These are phyloP conservation scores for Metellina segmentata DNA, from an alignment of 2,888 invertebrate species.

Conservation along the genomic window DNA sequence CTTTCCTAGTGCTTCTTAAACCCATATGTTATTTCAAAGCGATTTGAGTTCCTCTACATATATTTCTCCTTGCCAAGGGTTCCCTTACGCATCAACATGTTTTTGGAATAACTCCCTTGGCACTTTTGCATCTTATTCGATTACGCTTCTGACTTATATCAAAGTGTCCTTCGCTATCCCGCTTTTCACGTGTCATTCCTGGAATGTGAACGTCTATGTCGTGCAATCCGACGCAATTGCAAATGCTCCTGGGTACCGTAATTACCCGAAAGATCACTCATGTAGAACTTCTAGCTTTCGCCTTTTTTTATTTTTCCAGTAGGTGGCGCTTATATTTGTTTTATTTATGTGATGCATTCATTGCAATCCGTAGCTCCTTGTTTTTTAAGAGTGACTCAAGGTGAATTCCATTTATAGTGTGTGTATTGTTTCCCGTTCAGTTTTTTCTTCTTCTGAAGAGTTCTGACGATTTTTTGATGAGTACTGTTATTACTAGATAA, in stretches of 20 bases:
- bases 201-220: conserved; percentile 12
- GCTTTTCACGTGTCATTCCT: background rate
- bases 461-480: no score
- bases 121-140: background rate
- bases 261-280: conserved; percentile 36
- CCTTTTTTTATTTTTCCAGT: background rate
- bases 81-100: background rate
- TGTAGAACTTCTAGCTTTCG: conserved; percentile 3
- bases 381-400: no score
- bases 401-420: no score
- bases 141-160: conserved; percentile 8
- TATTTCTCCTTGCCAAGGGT: background rate
- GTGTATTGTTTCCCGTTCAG: no score
- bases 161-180: background rate
- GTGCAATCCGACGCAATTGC: conserved; percentile 28
- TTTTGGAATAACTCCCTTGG: conserved; percentile 22
- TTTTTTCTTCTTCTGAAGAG: no score
- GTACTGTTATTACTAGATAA: no score
- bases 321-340: conserved; percentile 26
- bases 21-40: no score
- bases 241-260: background rate
- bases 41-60: no score
- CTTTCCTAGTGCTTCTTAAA: no score
- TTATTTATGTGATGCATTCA: background rate
- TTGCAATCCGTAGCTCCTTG: background rate